Base-by-base conservation (phyloP, 35 echinoderm and acorn worm species). In the Heliocidaris tuberculata region DNA sequence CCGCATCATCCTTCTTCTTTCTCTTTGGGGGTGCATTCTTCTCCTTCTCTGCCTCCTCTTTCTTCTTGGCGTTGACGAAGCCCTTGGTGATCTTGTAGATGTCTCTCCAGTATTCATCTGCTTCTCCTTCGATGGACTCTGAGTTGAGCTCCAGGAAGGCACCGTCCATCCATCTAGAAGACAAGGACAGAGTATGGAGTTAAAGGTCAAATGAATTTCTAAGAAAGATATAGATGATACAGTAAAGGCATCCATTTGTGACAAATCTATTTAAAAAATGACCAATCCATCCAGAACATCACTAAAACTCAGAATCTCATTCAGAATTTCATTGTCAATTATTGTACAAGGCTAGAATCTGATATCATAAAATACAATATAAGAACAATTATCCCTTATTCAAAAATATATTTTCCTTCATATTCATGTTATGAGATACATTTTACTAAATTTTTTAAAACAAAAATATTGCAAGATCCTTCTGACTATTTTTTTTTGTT, bases 41-140 rank as follows among this genome's bases (percentile, higher is more conserved):
- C 21, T 86, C 96, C 50, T 97, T 99, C 93, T 99, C 98, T 86
- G 98, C 98, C 60, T 99, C 98, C 13, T 95, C 97, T 97, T 95
- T 97, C 96, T 99, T 99, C 92, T 97, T 97, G 50, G 94, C 93
- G 35, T 94, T 92, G 86, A 96, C 92, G 88, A 99, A 99, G 31
- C 90, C 95, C 94, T 99, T 97, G 89, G 97, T 99, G 56, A 96
- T 99, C 94, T 99, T 99, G 98, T 99, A 99, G 94, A 99, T 99
- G 48, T 99, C 98, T 91, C 98, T 95, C 97, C 97, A 97, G 94
- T 96, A 99, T 32, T 99, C 98, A 56, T 99, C 98, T 0, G 95
- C 96, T 61, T 99, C 98, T 10, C 94, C 95, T 31, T 97, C 97
- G 52, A 97, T 99, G 11, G 97, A 96, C 86, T 99, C 98, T 27